Conservation (phyloP, 2,113 vertebrate species). For the Malurus alboscapulatus region DNA sequence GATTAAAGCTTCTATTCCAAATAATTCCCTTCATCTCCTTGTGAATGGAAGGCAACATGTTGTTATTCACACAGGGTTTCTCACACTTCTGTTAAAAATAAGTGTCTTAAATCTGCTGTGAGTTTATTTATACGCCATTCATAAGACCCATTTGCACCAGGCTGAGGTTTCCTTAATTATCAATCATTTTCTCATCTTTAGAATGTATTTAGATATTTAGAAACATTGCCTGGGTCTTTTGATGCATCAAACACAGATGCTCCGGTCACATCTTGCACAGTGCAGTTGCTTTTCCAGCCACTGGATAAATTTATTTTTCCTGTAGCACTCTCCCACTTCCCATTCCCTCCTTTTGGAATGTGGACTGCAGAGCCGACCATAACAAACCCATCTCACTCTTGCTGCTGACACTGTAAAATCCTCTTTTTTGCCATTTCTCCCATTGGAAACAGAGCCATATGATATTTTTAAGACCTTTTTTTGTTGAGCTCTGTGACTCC, state of each 20-base stretch:
- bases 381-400: not conserved
- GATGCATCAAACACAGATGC: not conserved
- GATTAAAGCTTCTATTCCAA: not conserved
- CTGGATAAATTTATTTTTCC: not conserved
- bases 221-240: not conserved
- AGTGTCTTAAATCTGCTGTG: not conserved
- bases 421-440: not conserved
- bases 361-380: not conserved
- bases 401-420: not conserved
- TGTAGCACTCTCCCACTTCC: not conserved
- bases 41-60: not conserved
- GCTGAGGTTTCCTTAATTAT: not conserved
- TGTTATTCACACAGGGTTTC: not conserved
- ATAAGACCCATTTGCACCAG: not conserved
- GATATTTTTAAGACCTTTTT: not conserved
- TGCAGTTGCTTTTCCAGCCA: not conserved
- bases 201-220: not conserved
- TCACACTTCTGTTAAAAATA: not conserved
- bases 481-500: not conserved
- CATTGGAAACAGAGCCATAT: not conserved
- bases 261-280: not conserved
- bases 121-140: conserved; percentile 1
- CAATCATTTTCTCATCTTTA: not conserved
- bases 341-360: not conserved
- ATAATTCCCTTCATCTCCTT: not conserved